Conservation (phyloP, 2,797 vertebrate genomes). For the Coracias cyanogaster region DNA sequence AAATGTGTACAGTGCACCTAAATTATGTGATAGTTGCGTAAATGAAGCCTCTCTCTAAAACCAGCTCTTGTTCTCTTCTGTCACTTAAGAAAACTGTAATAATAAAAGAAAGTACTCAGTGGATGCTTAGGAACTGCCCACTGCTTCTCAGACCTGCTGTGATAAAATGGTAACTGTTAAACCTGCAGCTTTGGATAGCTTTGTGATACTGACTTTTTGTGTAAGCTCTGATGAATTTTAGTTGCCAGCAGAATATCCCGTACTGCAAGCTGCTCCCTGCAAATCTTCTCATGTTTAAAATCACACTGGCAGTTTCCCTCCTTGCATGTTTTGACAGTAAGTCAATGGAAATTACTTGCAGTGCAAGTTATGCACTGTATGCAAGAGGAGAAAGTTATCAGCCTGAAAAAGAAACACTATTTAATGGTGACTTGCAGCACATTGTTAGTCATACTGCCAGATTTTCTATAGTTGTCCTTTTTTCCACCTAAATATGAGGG, state of each 20-base stretch:
- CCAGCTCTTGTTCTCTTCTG: background rate
- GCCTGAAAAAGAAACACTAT: background rate
- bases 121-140: background rate
- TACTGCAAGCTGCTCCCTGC: background rate
- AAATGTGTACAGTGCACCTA: background rate
- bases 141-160: background rate
- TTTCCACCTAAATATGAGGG: background rate
- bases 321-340: background rate
- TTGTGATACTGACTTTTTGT: background rate
- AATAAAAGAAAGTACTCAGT: background rate
- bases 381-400: background rate
- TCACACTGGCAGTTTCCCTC: background rate
- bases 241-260: background rate
- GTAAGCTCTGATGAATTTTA: background rate
- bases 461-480: background rate
- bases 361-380: background rate
- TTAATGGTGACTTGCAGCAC: background rate
- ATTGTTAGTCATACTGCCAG: background rate
- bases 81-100: background rate
- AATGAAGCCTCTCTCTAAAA: background rate
- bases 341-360: background rate
- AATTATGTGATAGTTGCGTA: background rate
- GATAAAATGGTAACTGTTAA: background rate
- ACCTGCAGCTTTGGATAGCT: background rate
- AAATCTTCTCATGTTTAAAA: background rate